Evolutionary conservation across 2,113 vertebrate genomes (phyloP).

Genomic region (Ciconia stormi): DNA sequence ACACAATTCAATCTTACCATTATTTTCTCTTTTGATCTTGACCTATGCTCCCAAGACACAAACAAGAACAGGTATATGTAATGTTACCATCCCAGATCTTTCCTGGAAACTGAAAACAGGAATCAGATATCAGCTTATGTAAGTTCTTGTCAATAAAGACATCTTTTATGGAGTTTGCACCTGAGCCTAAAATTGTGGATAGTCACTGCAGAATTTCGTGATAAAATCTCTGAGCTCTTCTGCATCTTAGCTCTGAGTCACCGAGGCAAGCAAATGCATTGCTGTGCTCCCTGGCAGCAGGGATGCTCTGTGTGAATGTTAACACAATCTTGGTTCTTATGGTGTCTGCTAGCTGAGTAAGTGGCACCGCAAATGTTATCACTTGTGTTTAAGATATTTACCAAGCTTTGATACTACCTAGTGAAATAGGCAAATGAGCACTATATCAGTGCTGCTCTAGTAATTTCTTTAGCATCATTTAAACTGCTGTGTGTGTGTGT

Average conservation of each 20-base stretch:
- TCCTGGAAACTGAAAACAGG: background rate
- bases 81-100: background rate
- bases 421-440: background rate
- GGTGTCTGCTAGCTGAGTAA: background rate
- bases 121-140: background rate
- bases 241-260: background rate
- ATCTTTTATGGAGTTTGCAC: background rate
- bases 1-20: background rate
- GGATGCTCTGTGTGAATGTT: background rate
- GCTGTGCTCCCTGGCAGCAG: background rate
- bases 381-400: background rate
- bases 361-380: background rate
- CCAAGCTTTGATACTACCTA: background rate
- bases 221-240: background rate
- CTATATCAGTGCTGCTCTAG: background rate
- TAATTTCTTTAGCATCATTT: constrained; percentile 19
- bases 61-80: background rate
- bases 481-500: constrained; percentile 42
- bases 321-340: background rate
- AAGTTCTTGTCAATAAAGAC: background rate
- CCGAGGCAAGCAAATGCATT: background rate
- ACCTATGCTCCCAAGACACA: background rate
- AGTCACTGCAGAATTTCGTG: background rate
- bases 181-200: background rate
- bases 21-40: background rate